phyloP scores from a whole-genome alignment of 2,888 invertebrate genomes.

The Epirrita christyi region DNA sequence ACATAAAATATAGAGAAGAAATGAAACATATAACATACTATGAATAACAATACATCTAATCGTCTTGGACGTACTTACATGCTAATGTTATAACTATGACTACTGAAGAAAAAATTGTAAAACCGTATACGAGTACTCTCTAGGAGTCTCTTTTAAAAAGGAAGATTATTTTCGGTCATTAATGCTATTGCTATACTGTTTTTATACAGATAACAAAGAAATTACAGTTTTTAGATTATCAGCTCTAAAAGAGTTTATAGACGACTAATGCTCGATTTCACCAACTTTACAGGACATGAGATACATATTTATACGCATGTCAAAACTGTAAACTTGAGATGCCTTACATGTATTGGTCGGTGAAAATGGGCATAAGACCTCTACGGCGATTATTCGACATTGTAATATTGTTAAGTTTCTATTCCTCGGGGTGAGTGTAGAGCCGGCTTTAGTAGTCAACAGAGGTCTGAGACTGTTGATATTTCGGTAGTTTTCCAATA shows the following conservation, averaged over 20 bases:
- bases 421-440: neutral
- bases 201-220: no score
- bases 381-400: neutral
- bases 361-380: no score
- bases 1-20: slow-evolving; percentile 47
- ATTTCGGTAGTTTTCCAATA: neutral
- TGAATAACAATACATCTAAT: slow-evolving; percentile 41
- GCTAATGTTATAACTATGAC: slow-evolving; percentile 53
- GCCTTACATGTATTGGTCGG: no score
- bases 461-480: neutral
- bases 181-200: no score
- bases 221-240: no score
- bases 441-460: neutral
- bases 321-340: no score
- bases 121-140: neutral
- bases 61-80: slow-evolving; percentile 71
- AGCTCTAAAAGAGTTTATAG: no score
- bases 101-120: slow-evolving; percentile 40
- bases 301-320: no score
- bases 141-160: neutral
- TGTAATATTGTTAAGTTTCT: neutral
- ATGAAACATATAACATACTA: slow-evolving; percentile 39
- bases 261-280: no score
- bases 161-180: no score
- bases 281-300: no score